A percentile compares a stretch with the other conserved stretches of the same genome.
phyloP scores from a whole-genome alignment of 2,113 vertebrate species.

The Pelecanus crispus region DNA sequence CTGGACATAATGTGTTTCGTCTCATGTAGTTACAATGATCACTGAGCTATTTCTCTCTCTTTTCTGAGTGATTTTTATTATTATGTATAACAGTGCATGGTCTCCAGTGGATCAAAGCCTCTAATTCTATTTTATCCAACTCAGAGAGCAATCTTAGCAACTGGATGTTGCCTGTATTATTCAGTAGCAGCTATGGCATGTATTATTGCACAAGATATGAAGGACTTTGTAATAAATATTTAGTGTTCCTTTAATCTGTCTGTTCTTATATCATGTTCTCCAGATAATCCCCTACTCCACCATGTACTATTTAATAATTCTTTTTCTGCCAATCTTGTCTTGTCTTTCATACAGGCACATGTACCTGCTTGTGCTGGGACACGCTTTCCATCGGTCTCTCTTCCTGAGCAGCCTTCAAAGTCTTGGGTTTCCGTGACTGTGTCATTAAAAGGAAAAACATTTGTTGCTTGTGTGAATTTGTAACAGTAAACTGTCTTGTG shows the following conservation, averaged over 20 bases:
- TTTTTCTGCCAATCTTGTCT: constrained; percentile 5
- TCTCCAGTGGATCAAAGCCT: constrained; percentile 33
- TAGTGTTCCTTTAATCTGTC: constrained; percentile 51
- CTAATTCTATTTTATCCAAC: constrained; percentile 64
- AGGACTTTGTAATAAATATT: constrained; percentile 40
- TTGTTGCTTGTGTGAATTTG: neutral
- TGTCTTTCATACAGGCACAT: neutral
- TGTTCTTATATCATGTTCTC: constrained; percentile 3
- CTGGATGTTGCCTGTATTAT: constrained; percentile 44
- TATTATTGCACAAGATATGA: neutral
- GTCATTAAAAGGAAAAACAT: neutral
- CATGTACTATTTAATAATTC: constrained; percentile 14
- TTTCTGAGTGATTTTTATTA: constrained; percentile 47
- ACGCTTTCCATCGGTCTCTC: accelerated
- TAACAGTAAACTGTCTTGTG: neutral
- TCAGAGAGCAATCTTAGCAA: constrained; percentile 44
- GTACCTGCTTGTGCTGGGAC: neutral
- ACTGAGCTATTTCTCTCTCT: constrained; percentile 1
- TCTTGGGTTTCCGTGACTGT: neutral
- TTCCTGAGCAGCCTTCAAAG: neutral
- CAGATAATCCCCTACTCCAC: constrained; percentile 43
- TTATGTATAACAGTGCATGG: constrained; percentile 29
- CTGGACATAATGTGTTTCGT: neutral
- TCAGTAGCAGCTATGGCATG: constrained; percentile 10
- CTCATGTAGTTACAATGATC: neutral